Conservation (phyloP, 2,113 vertebrate genomes). For the Elachura formosa region DNA sequence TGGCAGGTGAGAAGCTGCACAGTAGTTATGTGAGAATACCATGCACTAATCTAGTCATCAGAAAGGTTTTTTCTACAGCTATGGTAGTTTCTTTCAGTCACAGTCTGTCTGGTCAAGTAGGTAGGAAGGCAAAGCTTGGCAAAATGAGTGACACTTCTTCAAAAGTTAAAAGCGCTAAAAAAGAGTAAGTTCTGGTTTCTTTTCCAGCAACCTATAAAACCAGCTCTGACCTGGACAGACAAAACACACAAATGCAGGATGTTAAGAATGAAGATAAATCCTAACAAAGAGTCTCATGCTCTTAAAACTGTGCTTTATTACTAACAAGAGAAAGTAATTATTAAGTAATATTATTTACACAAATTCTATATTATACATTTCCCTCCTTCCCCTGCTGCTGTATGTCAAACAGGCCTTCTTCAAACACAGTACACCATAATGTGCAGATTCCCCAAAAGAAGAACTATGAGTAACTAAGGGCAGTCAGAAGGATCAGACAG, state of each 20-base stretch:
- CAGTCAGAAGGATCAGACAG: not conserved
- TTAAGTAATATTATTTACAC: not conserved
- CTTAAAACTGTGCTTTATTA: not conserved
- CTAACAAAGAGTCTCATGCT: not conserved
- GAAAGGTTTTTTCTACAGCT: not conserved
- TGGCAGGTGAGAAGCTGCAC: not conserved
- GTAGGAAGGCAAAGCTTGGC: not conserved
- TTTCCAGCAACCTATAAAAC: not conserved
- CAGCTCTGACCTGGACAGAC: not conserved
- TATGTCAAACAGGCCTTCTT: not conserved
- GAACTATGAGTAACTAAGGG: not conserved
- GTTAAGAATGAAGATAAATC: not conserved
- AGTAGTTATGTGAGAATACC: not conserved
- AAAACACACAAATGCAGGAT: not conserved
- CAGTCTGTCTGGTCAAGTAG: not conserved
- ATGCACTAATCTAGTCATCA: not conserved
- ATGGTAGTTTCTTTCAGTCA: not conserved
- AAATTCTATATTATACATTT: not conserved
- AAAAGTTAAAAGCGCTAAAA: not conserved
- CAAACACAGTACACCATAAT: not conserved
- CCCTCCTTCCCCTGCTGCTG: not conserved
- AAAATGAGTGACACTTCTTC: not conserved
- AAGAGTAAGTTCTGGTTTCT: not conserved
- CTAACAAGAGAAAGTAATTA: not conserved
- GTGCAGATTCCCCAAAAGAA: not conserved